Conservation (phyloP, 2,797 vertebrate genomes). For the Pampus argenteus region DNA sequence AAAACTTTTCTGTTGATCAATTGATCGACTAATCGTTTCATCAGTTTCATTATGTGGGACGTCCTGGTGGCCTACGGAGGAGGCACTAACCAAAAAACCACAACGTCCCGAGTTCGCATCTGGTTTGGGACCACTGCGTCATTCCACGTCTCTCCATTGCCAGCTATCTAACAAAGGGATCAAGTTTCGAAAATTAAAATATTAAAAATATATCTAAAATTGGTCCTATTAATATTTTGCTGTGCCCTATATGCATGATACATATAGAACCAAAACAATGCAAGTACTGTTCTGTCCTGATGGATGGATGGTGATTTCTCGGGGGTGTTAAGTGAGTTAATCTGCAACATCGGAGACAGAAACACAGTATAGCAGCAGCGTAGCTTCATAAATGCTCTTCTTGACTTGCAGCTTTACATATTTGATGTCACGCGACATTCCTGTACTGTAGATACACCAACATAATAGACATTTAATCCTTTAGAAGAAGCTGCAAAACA, state of each 20-base stretch:
- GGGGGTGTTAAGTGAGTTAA: conserved; percentile 39
- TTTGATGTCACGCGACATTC: not conserved
- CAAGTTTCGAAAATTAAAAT: no score
- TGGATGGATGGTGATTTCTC: conserved; percentile 17
- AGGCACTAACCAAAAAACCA: no score
- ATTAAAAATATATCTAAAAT: not conserved
- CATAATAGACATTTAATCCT: not conserved
- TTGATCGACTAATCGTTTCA: no score
- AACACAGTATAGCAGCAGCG: conserved; percentile 2
- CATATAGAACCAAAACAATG: conserved; percentile 38
- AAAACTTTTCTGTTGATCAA: no score
- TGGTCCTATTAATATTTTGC: not conserved
- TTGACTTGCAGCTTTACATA: conserved; percentile 8
- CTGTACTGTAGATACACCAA: not conserved
- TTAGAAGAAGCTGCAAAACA: not conserved
- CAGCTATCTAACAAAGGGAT: no score
- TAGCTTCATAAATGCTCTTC: not conserved
- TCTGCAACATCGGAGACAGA: conserved; percentile 20
- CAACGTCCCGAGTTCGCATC: no score
- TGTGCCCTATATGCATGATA: not conserved
- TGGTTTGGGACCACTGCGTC: no score
- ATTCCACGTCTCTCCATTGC: no score
- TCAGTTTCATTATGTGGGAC: no score
- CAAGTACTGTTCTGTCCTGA: conserved; percentile 34
- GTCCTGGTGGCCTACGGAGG: no score